These are phyloP conservation scores for Pterocles gutturalis DNA, from an alignment of 2,113 vertebrate genomes.

Conservation along the genomic window DNA sequence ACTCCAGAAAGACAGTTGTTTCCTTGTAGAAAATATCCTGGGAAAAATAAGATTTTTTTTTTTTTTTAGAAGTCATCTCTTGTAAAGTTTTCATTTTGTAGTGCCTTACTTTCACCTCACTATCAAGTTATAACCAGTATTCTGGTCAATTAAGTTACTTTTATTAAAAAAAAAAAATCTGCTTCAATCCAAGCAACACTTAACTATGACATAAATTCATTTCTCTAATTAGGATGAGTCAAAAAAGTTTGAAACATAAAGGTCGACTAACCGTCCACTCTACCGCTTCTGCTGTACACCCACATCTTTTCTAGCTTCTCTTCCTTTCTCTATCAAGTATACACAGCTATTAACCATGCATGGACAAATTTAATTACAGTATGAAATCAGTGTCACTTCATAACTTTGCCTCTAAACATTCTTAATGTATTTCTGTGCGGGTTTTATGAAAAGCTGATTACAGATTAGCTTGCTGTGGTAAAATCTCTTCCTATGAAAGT, in stretches of 20 bases:
- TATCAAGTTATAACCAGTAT: background rate
- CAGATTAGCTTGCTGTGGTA: background rate
- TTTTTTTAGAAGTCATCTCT: no score
- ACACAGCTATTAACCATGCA: background rate
- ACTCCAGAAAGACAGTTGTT: background rate
- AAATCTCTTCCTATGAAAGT: background rate
- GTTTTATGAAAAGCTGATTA: background rate
- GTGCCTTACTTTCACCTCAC: background rate
- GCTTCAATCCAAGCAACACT: background rate
- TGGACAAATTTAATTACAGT: slow-evolving; percentile 29
- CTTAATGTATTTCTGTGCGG: background rate
- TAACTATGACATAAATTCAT: background rate
- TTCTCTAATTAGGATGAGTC: background rate
- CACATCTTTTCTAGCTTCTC: background rate
- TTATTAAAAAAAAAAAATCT: background rate
- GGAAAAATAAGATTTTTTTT: background rate
- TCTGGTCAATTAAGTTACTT: background rate
- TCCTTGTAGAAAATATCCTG: background rate
- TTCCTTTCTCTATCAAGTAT: background rate
- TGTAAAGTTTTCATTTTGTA: background rate
- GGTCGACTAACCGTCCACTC: background rate
- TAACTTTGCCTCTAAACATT: slow-evolving; percentile 13
- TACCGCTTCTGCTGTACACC: background rate
- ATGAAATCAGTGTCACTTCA: background rate
- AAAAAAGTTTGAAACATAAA: background rate